phyloP scores from a whole-genome alignment of 2,113 vertebrate species.

The Ailurus styani region DNA sequence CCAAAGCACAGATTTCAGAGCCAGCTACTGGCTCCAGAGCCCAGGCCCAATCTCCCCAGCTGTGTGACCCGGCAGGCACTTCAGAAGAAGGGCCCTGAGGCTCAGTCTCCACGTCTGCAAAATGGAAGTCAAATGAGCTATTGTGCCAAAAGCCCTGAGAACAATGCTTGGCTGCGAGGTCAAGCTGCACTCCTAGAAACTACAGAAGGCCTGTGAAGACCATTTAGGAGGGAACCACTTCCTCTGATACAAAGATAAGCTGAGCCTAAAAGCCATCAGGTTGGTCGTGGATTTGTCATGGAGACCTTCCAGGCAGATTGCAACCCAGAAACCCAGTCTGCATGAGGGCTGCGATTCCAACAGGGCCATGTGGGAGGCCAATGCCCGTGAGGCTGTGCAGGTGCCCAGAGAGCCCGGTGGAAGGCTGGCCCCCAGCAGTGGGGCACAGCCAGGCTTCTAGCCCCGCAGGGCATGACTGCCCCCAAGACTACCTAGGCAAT shows the following conservation, averaged over 20 bases:
- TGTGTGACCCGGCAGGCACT: background rate
- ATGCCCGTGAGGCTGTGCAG: background rate
- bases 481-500: rapidly evolving
- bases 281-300: background rate
- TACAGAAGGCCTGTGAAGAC: background rate
- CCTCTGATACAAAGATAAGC: background rate
- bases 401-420: background rate
- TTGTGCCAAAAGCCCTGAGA: background rate
- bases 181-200: background rate
- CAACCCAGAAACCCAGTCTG: background rate
- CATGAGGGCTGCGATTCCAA: background rate
- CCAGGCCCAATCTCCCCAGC: background rate
- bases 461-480: too few relatives aligned
- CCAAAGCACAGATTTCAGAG: background rate
- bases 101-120: background rate
- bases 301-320: background rate
- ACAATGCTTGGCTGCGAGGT: background rate
- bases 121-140: background rate
- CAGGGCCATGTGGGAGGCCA: background rate
- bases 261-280: background rate
- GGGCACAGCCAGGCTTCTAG: background rate
- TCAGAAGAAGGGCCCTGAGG: background rate
- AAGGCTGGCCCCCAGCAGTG: background rate
- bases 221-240: background rate
- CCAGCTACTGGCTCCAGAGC: background rate